Percentiles rank a stretch among this genome's conserved stretches.
phyloP scores from a whole-genome alignment of 2,888 invertebrate species.

The Hetaerina titia region DNA sequence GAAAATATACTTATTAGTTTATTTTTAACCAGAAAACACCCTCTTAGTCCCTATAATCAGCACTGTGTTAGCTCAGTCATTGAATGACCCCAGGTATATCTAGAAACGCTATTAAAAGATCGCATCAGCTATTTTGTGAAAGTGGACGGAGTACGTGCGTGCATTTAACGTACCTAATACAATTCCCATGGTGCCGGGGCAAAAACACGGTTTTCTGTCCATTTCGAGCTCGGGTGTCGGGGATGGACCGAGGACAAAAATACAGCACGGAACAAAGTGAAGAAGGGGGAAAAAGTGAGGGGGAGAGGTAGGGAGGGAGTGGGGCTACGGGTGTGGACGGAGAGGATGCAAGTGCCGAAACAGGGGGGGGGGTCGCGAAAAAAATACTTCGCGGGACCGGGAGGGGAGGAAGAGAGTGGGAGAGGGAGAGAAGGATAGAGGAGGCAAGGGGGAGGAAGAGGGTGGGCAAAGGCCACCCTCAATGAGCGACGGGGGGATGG shows the following conservation, averaged over 20 bases:
- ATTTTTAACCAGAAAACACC: neutral
- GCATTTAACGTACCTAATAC: neutral
- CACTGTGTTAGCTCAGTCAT: neutral
- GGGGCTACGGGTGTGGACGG: neutral
- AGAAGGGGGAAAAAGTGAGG: neutral
- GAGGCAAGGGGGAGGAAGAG: neutral
- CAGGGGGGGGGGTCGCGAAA: neutral
- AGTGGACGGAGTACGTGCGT: neutral
- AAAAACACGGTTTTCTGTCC: constrained; percentile 31
- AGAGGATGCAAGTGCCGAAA: neutral
- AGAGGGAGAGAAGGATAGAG: too few relatives aligned
- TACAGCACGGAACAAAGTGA: neutral
- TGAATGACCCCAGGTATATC: neutral
- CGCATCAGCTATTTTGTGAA: constrained; percentile 25
- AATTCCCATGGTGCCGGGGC: neutral
- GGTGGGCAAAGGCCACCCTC: constrained; percentile 28
- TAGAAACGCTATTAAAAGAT: constrained; percentile 35
- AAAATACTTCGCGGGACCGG: neutral
- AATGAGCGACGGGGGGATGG: constrained; percentile 47
- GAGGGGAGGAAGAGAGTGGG: neutral
- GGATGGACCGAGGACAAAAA: neutral
- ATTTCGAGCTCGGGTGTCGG: neutral
- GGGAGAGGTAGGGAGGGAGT: neutral
- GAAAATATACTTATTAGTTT: neutral
- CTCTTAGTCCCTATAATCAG: neutral